phyloP scores from a whole-genome alignment of 2,113 vertebrate species.

The Verasper variegatus region DNA sequence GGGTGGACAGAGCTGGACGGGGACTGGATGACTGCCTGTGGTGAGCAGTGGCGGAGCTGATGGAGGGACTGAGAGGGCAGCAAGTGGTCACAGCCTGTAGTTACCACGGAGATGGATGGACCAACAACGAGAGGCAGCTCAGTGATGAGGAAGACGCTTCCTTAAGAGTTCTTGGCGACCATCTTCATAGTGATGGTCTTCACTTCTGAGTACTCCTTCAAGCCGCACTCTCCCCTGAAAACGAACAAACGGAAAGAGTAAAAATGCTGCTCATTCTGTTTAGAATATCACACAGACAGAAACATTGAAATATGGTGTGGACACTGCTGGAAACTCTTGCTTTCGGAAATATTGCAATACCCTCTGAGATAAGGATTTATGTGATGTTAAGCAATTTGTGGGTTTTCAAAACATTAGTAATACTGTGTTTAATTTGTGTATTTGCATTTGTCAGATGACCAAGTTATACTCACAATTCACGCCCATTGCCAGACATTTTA shows the following conservation, averaged over 20 bases:
- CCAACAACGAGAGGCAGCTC: conserved; percentile 31
- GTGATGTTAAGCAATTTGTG: conserved; percentile 42
- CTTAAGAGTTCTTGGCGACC: conserved; percentile 94
- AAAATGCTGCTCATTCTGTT: conserved; percentile 15
- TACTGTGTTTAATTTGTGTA: conserved; percentile 51
- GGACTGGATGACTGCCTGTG: conserved; percentile 50
- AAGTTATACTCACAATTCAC: conserved; percentile 95
- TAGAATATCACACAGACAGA: conserved; percentile 12
- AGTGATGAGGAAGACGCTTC: conserved; percentile 67
- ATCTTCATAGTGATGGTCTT: conserved; percentile 99
- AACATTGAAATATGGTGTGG: too few relatives aligned
- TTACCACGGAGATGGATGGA: conserved; percentile 58
- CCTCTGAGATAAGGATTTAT: conserved; percentile 49
- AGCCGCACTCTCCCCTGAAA: conserved; percentile 91
- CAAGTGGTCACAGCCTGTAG: conserved; percentile 67
- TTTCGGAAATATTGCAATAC: too few relatives aligned
- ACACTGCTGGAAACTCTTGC: too few relatives aligned
- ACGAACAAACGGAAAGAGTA: conserved; percentile 22
- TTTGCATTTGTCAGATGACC: conserved; percentile 35
- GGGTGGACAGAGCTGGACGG: conserved; percentile 47
- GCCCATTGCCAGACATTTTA: conserved; percentile 99
- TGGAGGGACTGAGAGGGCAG: conserved; percentile 55
- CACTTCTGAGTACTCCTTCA: conserved; percentile 96
- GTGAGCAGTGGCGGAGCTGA: conserved; percentile 30
- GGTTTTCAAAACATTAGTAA: conserved; percentile 59